These are phyloP conservation scores for Rhabdophis nuchalis DNA, from an alignment of 2,797 vertebrate genomes.

Conservation along the genomic window DNA sequence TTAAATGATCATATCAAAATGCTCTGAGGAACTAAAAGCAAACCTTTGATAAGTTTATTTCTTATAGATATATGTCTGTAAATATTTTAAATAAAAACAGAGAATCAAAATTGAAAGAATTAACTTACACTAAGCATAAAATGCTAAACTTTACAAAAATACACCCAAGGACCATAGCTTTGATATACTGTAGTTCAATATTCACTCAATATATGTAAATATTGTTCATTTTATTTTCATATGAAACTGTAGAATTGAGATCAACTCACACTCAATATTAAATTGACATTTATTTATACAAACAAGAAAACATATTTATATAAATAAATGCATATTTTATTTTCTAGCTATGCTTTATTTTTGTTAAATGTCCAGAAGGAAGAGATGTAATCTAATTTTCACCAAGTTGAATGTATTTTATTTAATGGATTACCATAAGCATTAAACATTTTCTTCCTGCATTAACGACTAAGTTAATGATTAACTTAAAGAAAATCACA, in stretches of 20 bases:
- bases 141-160: neutral
- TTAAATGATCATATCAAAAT: slow-evolving; percentile 60
- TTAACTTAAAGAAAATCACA: neutral
- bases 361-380: neutral
- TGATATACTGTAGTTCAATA: neutral
- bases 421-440: neutral
- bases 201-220: neutral
- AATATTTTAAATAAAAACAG: neutral
- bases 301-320: neutral
- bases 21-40: slow-evolving; percentile 41
- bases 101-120: neutral
- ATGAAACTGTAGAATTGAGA: neutral
- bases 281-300: neutral
- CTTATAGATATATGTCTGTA: neutral
- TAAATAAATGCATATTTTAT: neutral
- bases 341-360: neutral
- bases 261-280: neutral
- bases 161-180: neutral
- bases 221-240: neutral
- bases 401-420: neutral
- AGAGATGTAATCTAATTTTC: neutral
- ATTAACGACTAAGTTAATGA: neutral
- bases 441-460: neutral
- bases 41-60: neutral
- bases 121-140: neutral